phyloP scores from a whole-genome alignment of 1,140 invertebrate genomes.

The Drosophila simulans region DNA sequence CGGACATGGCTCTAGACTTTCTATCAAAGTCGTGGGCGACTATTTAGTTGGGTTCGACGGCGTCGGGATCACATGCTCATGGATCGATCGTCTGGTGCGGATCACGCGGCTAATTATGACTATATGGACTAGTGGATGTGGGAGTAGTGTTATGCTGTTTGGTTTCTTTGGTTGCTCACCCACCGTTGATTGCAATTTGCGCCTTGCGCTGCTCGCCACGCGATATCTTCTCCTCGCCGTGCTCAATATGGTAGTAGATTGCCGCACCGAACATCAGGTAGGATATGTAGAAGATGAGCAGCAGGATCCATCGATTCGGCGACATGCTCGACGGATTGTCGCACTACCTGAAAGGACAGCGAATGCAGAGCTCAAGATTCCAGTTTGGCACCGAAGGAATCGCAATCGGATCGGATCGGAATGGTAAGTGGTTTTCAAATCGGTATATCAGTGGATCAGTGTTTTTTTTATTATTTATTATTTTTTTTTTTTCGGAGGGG shows the following conservation, averaged over 20 bases:
- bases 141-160: neutral
- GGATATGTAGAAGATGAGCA: constrained; percentile 90
- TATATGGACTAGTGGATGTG: neutral
- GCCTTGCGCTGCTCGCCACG: constrained; percentile 86
- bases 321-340: constrained; percentile 87
- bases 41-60: constrained; percentile 46
- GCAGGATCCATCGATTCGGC: constrained; percentile 91
- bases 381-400: neutral
- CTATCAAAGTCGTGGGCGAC: constrained; percentile 52
- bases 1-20: constrained; percentile 25
- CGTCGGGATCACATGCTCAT: constrained; percentile 50
- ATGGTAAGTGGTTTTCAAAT: neutral
- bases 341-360: constrained; percentile 53
- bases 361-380: constrained; percentile 5
- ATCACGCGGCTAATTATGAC: constrained; percentile 32
- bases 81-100: neutral
- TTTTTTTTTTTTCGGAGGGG: too few species aligned
- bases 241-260: constrained; percentile 92
- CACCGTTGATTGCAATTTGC: constrained; percentile 89
- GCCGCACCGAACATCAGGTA: constrained; percentile 91
- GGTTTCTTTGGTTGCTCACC: constrained; percentile 77
- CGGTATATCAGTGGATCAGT: constrained; percentile 12
- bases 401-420: neutral
- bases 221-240: constrained; percentile 87
- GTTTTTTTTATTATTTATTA: too few species aligned